phyloP scores from a whole-genome alignment of 2,888 invertebrate species.

The Ochropleura leucogaster region DNA sequence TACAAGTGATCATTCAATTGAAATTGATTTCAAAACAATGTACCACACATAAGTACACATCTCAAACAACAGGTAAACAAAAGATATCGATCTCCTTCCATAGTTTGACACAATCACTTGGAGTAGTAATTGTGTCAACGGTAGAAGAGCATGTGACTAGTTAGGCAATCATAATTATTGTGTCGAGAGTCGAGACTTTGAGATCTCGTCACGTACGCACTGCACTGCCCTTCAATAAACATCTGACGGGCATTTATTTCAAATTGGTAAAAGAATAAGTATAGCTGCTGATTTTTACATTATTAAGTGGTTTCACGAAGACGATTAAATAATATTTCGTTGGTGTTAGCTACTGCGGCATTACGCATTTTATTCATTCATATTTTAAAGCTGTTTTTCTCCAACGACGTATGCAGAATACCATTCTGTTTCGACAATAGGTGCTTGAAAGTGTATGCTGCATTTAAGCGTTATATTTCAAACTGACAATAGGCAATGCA shows the following conservation, averaged over 20 bases:
- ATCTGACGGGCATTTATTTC: slow-evolving; percentile 30
- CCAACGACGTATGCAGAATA: slow-evolving; percentile 5
- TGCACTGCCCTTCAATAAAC: slow-evolving; percentile 57
- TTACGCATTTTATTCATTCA: slow-evolving; percentile 17
- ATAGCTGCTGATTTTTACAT: background rate
- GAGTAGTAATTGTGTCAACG: slow-evolving; percentile 72
- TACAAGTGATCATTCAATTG: background rate
- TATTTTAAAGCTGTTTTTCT: slow-evolving; percentile 17
- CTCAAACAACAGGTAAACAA: slow-evolving; percentile 33
- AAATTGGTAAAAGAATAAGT: slow-evolving; percentile 3
- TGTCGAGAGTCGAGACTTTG: slow-evolving; percentile 46
- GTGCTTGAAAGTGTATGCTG: slow-evolving; percentile 27
- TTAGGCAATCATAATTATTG: slow-evolving; percentile 68
- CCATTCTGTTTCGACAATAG: slow-evolving; percentile 32
- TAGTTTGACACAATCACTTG: slow-evolving; percentile 42
- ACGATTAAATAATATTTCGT: background rate
- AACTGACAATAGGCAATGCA: slow-evolving; percentile 38
- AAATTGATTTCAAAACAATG: slow-evolving; percentile 13
- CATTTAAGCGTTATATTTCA: slow-evolving; percentile 21
- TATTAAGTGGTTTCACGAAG: background rate
- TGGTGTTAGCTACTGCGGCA: background rate
- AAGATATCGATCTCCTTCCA: slow-evolving; percentile 42
- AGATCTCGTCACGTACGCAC: slow-evolving; percentile 60
- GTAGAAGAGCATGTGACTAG: slow-evolving; percentile 74
- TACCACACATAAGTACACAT: background rate